phyloP scores from a whole-genome alignment of 2,113 vertebrate genomes.

The Epinephelus moara region DNA sequence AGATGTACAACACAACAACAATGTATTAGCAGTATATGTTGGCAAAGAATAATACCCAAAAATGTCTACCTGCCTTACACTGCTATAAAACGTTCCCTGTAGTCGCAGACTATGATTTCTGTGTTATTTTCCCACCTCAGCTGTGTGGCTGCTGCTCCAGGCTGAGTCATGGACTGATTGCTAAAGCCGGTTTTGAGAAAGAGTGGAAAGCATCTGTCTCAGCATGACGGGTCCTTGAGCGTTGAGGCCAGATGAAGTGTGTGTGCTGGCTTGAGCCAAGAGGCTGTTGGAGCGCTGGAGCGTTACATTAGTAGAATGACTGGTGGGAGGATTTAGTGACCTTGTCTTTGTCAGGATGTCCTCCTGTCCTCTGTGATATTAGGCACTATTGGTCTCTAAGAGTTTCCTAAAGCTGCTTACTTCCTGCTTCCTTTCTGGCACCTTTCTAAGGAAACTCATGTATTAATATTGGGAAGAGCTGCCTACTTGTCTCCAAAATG shows the following conservation, averaged over 20 bases:
- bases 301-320: constrained; percentile 30
- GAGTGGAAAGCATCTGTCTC: constrained; percentile 60
- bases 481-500: not conserved
- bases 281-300: constrained; percentile 26
- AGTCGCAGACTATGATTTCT: not conserved
- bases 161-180: constrained; percentile 49
- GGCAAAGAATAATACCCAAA: not conserved
- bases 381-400: constrained; percentile 25
- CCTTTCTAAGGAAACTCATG: not conserved
- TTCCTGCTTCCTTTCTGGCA: not conserved
- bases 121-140: constrained; percentile 23
- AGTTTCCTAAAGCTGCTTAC: constrained; percentile 3
- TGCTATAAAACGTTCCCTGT: not conserved
- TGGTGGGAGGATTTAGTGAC: constrained; percentile 18
- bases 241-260: constrained; percentile 45
- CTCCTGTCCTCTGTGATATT: constrained; percentile 24
- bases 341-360: constrained; percentile 28
- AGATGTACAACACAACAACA: too few species aligned
- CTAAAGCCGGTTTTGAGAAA: constrained; percentile 44
- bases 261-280: constrained; percentile 21
- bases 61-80: not conserved
- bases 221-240: constrained; percentile 48
- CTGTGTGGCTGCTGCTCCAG: constrained; percentile 20
- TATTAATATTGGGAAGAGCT: not conserved
- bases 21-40: not conserved